Evolutionary conservation across 2,888 invertebrate species (phyloP).

Genomic region (Rotaria sp.): DNA sequence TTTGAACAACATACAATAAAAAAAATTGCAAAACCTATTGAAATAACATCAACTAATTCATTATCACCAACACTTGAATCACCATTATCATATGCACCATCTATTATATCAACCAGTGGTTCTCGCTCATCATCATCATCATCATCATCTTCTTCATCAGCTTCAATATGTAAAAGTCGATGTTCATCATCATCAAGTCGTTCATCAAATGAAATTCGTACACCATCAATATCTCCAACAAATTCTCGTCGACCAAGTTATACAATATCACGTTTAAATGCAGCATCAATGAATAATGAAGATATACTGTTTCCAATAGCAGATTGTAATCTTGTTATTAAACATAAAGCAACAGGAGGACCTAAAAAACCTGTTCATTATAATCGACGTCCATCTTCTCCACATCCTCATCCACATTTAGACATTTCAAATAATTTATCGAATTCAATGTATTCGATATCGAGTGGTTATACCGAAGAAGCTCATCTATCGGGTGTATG

Average conservation of each 20-base stretch:
- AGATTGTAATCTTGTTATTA: conserved; percentile 14
- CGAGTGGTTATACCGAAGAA: conserved; percentile 6
- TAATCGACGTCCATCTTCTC: conserved; percentile 10
- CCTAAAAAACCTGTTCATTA: neutral
- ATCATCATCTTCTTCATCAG: neutral
- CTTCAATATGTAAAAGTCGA: neutral
- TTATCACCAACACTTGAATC: neutral
- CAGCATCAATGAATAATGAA: neutral
- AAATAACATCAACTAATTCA: neutral
- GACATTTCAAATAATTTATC: conserved; percentile 1
- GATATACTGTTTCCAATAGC: neutral
- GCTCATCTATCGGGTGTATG: conserved; percentile 1
- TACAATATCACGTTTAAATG: neutral
- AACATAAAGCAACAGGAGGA: neutral
- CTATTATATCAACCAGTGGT: neutral
- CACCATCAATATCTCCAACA: conserved; percentile 8
- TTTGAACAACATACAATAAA: neutral
- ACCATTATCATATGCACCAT: neutral
- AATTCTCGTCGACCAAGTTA: conserved; percentile 11
- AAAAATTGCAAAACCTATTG: neutral
- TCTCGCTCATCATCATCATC: neutral
- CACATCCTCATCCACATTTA: conserved; percentile 3
- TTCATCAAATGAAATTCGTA: neutral
- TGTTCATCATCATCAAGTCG: neutral
- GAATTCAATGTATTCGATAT: conserved; percentile 15